These are phyloP conservation scores for Lasiommata megera DNA, from an alignment of 2,888 invertebrate genomes.

Conservation along the genomic window DNA sequence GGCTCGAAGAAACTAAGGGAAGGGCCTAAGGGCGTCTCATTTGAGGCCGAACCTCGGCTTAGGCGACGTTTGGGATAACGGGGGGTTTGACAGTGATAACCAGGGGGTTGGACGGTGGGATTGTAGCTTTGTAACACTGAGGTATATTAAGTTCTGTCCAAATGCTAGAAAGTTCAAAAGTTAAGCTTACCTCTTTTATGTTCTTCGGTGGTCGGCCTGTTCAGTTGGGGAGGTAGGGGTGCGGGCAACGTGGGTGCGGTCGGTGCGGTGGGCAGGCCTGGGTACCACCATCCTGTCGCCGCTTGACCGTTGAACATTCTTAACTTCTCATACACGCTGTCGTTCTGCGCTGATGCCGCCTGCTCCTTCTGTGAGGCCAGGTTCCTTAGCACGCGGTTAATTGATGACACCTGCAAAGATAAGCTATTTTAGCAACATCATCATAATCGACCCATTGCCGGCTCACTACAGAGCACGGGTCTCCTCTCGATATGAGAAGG, in stretches of 20 bases:
- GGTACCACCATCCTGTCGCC: slow-evolving; percentile 93
- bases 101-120: too few species aligned
- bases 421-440: not conserved
- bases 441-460: too few species aligned
- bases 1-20: too few species aligned
- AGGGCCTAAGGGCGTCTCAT: too few species aligned
- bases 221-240: slow-evolving; percentile 81
- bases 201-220: slow-evolving; percentile 83
- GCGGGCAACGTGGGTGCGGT: slow-evolving; percentile 88
- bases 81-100: too few species aligned
- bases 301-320: slow-evolving; percentile 96
- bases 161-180: too few species aligned
- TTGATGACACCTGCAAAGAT: slow-evolving; percentile 92
- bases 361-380: slow-evolving; percentile 98
- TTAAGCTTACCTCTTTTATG: slow-evolving; percentile 87
- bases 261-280: slow-evolving; percentile 87
- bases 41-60: too few species aligned
- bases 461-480: too few species aligned
- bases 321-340: slow-evolving; percentile 96
- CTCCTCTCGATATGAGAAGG: too few species aligned
- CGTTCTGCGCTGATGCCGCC: slow-evolving; percentile 88
- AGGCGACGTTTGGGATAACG: too few species aligned
- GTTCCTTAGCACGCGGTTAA: slow-evolving; percentile 98
- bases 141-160: too few species aligned
- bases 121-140: too few species aligned